A percentile compares a stretch with the other conserved stretches of the same genome.
Conservation (phyloP, 1,140 invertebrate genomes). For the Aricia agestis region DNA sequence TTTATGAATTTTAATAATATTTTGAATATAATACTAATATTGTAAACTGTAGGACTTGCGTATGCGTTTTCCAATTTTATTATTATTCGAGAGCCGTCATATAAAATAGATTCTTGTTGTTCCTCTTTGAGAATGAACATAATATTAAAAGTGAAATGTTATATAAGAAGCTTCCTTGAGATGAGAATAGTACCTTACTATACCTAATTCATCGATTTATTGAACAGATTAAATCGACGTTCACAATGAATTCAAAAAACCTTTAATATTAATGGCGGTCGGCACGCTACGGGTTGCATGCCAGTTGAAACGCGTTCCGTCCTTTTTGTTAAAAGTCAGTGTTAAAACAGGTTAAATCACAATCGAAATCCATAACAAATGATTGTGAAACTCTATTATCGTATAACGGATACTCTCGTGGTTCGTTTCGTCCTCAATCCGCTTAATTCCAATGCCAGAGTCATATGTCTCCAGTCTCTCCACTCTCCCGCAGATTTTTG, state of each 20-base stretch:
- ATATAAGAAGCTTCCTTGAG: background rate
- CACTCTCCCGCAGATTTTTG: background rate
- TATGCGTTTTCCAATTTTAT: background rate
- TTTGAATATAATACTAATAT: too few species aligned
- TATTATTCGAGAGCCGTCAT: too few species aligned
- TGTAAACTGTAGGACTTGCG: background rate
- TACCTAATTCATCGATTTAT: background rate
- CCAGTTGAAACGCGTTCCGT: conserved; percentile 2
- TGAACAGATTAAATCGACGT: background rate
- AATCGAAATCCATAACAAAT: background rate
- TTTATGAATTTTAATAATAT: background rate
- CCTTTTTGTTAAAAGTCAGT: background rate
- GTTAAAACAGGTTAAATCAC: background rate
- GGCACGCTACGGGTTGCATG: conserved; percentile 7
- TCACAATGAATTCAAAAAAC: conserved; percentile 5
- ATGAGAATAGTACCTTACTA: background rate
- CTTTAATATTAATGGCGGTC: background rate
- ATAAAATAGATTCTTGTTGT: too few species aligned
- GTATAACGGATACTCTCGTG: conserved; percentile 44
- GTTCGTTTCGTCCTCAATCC: conserved; percentile 43
- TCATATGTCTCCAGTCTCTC: too few species aligned
- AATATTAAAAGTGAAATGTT: background rate
- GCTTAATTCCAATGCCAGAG: background rate
- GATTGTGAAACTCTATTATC: conserved; percentile 28
- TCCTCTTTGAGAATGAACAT: too few species aligned